Base-by-base conservation (phyloP, 2,888 invertebrate species). In the Oithona nana region DNA sequence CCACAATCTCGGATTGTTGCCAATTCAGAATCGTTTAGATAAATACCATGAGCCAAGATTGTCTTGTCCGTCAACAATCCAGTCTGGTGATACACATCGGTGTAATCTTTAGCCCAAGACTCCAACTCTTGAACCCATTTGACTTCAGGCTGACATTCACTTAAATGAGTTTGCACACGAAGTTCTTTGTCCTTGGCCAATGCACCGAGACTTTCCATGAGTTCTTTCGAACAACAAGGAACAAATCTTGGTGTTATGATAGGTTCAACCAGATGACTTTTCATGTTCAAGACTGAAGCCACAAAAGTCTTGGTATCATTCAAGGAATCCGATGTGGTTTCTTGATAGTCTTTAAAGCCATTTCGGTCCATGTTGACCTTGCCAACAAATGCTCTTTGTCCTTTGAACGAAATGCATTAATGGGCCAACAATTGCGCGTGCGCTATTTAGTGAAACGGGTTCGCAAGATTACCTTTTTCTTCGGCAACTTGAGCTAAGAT, bases 191-290 rank as follows among this genome's bases (percentile, higher is more conserved):
- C 75, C 56, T 75, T 74, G 0, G 89, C 86, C 61, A 92, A 74
- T 60, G 77, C 70, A 1, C 81, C 83, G 26, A 93, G 74, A 28
- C 78, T 75, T 62, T 72, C 75, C 79, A 92, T 79, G 4, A 88
- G 76, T n/a, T 80, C 74, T 69, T 77, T 76, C 65, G 83, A 80
- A 70, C 89, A 86, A 68, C 85, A 84, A 22, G 88, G 70, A 2
- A 88, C 89, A 76, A 90, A 92, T 68, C 76, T 66, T 51, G 92
- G 92, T 1, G 89, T 88, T 30, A 93, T 80, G 3, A 86, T 77
- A 0, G 90, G 88, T 66, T 80, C 75, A 0, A 92, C 79, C 59
- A 87, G 74, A 28, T 80, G 76, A 71, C 77, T 22, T 58, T 49
- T 50, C 65, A 74, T 16, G 72, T 73, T 63, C 75, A 66, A 68